Evolutionary conservation across 1,140 invertebrate species (phyloP), one percentile per base, ranked within the genome.

Genomic region (Drosophila nigrodunni): DNA sequence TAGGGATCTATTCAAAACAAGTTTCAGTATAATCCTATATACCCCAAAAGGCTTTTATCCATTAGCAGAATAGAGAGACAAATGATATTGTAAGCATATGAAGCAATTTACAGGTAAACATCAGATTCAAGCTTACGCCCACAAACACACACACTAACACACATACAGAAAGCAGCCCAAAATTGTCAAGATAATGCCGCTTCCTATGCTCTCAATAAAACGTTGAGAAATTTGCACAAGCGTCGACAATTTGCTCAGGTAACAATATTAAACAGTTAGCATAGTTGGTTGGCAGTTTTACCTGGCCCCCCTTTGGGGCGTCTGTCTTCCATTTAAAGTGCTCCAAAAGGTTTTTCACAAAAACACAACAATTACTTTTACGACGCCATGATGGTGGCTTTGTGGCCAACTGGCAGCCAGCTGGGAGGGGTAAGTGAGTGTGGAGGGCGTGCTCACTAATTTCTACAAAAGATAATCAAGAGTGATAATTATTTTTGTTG

Each of bases 341-440:
- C 58, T 64, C 72, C 83, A 81, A 80, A 83, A 73, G 80, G 76
- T 86, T 88, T 82, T 80, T 82, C 80, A 88, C 83, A 88, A 80
- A 88, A 82, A 79, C 83, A 88, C 85, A 89, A 89, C 85, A 89
- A 89, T 89, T 89, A 89, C 85, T 89, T 89, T 89, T 89, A 89
- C 85, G 85, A 89, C 62, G 81, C 54, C 70, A 60, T 54, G 58
- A 21, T 61, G 60, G 39, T 11, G 25, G 25, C 34, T 11, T 41
- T 9, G 35, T 41, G 50, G 21, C 7, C 5, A 34, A 47, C 37
- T 52, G 46, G 35, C 25, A 30, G n/a, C 39, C 15, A 37, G 39
- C 11, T 11, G 34, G 46, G 18, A 18, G n/a, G 11, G 6, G 61
- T 44, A 37, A 65, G 47, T 30, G 59, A 58, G 34, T 18, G 59